These are phyloP conservation scores for Maccullochella peelii DNA, from an alignment of 2,113 vertebrate species.

Conservation along the genomic window DNA sequence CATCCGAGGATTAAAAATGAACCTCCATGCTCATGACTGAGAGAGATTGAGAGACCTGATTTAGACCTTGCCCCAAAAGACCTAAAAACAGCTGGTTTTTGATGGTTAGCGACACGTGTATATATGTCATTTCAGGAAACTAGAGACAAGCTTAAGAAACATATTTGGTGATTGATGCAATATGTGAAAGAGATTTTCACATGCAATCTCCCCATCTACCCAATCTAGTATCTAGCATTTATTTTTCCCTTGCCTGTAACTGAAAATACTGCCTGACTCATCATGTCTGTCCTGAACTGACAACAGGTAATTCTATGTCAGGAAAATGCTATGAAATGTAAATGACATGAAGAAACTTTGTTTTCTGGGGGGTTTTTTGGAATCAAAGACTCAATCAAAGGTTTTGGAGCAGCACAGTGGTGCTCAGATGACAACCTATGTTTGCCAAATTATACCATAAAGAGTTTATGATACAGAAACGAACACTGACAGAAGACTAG, in stretches of 20 bases:
- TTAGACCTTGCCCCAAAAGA: not conserved
- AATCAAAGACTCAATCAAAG: not conserved
- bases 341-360: not conserved
- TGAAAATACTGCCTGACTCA: not conserved
- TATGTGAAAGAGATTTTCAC: not conserved
- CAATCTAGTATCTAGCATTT: not conserved
- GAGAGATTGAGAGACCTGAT: not conserved
- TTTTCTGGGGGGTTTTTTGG: too few species aligned
- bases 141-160: not conserved
- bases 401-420: not conserved
- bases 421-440: not conserved
- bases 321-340: not conserved
- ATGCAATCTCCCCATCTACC: not conserved
- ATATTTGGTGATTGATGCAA: not conserved
- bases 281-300: not conserved
- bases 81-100: not conserved
- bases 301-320: not conserved
- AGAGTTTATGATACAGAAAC: conserved; percentile 12
- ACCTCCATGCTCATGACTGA: not conserved
- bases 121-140: not conserved
- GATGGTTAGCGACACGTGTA: not conserved
- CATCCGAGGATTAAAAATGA: too few species aligned
- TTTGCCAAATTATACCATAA: not conserved
- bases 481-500: conserved; percentile 13
- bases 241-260: not conserved